Evolutionary conservation across 2,797 vertebrate species (phyloP).

Genomic region (Mormyrops boulengeri): DNA sequence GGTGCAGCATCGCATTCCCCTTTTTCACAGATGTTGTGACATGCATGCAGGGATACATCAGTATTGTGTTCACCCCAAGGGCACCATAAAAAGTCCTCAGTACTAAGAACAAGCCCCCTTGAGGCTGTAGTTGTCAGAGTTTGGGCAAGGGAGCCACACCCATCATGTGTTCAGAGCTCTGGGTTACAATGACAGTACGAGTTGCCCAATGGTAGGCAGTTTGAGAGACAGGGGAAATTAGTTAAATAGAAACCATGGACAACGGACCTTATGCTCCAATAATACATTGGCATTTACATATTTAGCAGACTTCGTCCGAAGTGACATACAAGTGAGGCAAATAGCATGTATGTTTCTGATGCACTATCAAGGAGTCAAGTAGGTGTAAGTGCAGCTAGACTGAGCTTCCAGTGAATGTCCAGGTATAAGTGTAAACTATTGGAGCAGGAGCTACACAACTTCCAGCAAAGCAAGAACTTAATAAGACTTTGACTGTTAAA

Average conservation of each 20-base stretch:
- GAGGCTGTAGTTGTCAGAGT: not conserved
- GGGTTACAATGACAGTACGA: not conserved
- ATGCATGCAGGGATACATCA: not conserved
- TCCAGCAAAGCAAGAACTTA: not conserved
- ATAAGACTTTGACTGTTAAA: not conserved
- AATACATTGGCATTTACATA: not conserved
- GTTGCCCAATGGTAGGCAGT: not conserved
- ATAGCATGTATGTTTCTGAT: no score
- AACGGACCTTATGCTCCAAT: not conserved
- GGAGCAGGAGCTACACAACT: not conserved
- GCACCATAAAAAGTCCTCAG: slow-evolving; percentile 26
- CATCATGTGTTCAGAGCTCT: not conserved
- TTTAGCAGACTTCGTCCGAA: not conserved
- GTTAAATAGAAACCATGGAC: not conserved
- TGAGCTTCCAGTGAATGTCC: not conserved
- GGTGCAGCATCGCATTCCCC: not conserved
- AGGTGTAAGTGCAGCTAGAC: not conserved
- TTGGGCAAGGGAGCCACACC: not conserved
- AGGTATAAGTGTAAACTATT: not conserved
- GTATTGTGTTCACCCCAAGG: slow-evolving; percentile 14
- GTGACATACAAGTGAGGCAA: not conserved
- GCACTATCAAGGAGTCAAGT: not conserved
- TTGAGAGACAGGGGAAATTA: not conserved
- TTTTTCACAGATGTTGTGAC: not conserved
- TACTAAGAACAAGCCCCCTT: not conserved